phyloP scores from a whole-genome alignment of 2,797 vertebrate genomes.

The Psittacula echo region DNA sequence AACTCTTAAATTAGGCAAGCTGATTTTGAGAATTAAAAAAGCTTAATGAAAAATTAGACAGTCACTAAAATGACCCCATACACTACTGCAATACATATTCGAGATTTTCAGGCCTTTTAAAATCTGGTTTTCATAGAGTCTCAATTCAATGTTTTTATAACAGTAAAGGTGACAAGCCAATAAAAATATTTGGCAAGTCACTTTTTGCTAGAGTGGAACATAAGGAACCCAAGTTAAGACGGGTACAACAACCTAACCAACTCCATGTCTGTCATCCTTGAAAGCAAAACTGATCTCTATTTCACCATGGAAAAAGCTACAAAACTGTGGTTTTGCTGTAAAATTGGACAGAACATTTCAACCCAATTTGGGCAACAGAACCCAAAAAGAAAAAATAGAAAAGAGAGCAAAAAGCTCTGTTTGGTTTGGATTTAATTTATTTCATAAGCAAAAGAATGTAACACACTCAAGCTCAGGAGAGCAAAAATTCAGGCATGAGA shows the following conservation, averaged over 20 bases:
- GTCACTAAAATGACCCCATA: conserved; percentile 8
- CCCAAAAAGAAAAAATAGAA: background rate
- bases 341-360: conserved; percentile 52
- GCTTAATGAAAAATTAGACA: conserved; percentile 31
- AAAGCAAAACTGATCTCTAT: conserved; percentile 69
- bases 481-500: background rate
- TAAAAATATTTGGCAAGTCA: conserved; percentile 76
- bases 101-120: conserved; percentile 44
- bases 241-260: conserved; percentile 56
- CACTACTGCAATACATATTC: background rate
- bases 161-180: conserved; percentile 76
- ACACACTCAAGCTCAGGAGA: background rate
- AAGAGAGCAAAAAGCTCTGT: background rate
- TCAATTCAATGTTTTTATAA: conserved; percentile 67
- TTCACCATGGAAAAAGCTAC: conserved; percentile 60
- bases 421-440: conserved; percentile 40
- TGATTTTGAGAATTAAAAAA: conserved; percentile 36
- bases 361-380: background rate
- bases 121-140: conserved; percentile 76
- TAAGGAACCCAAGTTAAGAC: conserved; percentile 65
- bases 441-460: conserved; percentile 25
- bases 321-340: conserved; percentile 56
- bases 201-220: conserved; percentile 69
- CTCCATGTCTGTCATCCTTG: conserved; percentile 54
- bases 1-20: background rate